Percentiles rank a stretch among this genome's conserved stretches.
Evolutionary conservation across 2,797 vertebrate genomes (phyloP).

Genomic region (Hydrolagus colliei): DNA sequence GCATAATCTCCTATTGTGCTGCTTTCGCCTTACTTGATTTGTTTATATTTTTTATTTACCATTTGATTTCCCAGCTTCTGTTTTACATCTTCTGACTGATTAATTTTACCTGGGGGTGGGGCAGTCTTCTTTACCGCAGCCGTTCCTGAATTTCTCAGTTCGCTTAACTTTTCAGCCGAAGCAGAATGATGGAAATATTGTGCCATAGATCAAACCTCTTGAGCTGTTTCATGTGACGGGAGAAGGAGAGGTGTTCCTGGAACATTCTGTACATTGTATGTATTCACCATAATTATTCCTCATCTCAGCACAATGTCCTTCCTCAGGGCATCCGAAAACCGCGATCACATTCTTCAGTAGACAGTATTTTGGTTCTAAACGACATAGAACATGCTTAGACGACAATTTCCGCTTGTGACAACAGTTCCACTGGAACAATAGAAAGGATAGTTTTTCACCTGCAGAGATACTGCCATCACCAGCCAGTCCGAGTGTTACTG

Average conservation of each 20-base stretch:
- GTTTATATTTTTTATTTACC: background rate
- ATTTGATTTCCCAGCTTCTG: background rate
- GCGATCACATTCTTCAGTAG: background rate
- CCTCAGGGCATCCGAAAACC: background rate
- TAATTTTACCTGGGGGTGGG: background rate
- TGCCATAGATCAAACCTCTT: background rate
- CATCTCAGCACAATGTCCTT: background rate
- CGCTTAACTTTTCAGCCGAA: background rate
- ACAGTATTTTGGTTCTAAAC: background rate
- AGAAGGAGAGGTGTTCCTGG: background rate
- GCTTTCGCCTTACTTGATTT: background rate
- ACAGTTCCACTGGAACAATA: background rate
- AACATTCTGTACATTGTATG: background rate
- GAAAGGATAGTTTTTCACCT: background rate
- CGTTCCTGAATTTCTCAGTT: background rate
- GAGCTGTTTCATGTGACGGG: background rate
- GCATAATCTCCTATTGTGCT: constrained; percentile 2
- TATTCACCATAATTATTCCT: background rate
- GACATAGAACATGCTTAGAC: background rate
- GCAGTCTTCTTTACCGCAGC: background rate
- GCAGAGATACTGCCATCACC: background rate
- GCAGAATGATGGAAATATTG: background rate
- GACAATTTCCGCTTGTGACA: background rate
- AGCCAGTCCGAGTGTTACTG: too few relatives aligned
- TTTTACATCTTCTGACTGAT: background rate